These are phyloP conservation scores for Limonius californicus DNA, from an alignment of 1,140 invertebrate species.

Conservation along the genomic window DNA sequence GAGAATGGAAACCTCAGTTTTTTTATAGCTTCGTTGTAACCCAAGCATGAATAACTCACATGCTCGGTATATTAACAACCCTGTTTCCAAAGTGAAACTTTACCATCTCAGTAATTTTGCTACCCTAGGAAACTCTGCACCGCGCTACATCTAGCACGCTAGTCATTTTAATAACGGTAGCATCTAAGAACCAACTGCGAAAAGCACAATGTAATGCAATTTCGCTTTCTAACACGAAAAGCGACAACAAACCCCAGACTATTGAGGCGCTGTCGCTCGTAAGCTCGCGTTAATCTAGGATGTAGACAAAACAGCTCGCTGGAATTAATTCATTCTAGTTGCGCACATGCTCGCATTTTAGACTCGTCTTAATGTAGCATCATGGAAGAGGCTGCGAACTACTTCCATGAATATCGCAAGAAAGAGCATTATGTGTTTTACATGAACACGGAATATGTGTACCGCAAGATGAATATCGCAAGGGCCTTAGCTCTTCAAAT, in stretches of 20 bases:
- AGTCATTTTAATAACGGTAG: slow-evolving; percentile 4
- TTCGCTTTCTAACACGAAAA: slow-evolving; percentile 8
- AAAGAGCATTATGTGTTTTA: too few species aligned
- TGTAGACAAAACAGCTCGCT: not conserved
- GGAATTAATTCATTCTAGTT: slow-evolving; percentile 13
- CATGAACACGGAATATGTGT: too few species aligned
- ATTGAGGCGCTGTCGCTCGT: slow-evolving; percentile 5
- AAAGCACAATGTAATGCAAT: slow-evolving; percentile 10
- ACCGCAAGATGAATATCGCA: too few species aligned
- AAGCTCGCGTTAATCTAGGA: not conserved
- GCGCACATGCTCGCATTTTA: not conserved
- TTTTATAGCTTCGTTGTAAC: too few species aligned
- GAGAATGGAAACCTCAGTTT: too few species aligned
- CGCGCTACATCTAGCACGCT: not conserved
- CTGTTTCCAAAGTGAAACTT: not conserved
- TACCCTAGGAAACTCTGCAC: not conserved
- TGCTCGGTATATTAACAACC: not conserved
- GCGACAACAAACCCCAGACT: not conserved
- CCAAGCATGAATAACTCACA: too few species aligned
- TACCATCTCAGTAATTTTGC: not conserved
- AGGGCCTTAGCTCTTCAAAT: too few species aligned
- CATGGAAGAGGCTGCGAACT: not conserved
- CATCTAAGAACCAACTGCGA: not conserved
- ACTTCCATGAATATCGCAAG: too few species aligned
- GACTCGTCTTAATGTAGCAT: not conserved